Base-by-base conservation (phyloP, 2,113 vertebrate genomes). In the Bujurquina vittata region DNA sequence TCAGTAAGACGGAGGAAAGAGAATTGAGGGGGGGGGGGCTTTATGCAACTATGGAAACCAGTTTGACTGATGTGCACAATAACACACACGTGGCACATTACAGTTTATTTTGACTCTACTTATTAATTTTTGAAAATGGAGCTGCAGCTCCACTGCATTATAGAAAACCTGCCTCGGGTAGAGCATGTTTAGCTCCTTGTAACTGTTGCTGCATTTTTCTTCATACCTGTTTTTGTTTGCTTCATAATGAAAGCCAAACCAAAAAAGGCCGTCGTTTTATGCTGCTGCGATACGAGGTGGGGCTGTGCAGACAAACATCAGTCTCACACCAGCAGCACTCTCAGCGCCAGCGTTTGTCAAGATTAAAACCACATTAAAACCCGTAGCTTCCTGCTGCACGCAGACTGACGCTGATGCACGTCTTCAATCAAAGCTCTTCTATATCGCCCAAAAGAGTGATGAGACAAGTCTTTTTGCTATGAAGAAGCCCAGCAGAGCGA, bases 351-450 rank as follows among this genome's bases (percentile, higher is more conserved):
- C 9, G 9, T 52, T 7, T 5, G n/a, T 37, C 10, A 11, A 77
- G 62, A 40, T 43, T 59, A 23, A 80, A 87, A 65, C 78, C 75
- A 31, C 61, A 23, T 46, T 14, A 52, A 69, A 69, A 9, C 37
- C 33, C 1, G 9, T 7, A 26, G 35, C 57, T 88, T 86, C 81
- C 90, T 86, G 79, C 37, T 75, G 33, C 55, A 65, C 15, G 33
- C 22, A 37, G 33, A 84, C 20, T 8, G 43, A 43, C 17, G 58
- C 10, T 4, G 73, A 73, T n/a, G 5, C 33, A 4, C 12, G 23
- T 77, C 74, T 22, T 75, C 59, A 84, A 69, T 87, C 20, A 77
- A 61, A 84, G 29, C 63, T 62, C 43, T 75, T 60, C 54, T 72
- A 0, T 4, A 18, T 18, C 11, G 7, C 55, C 62, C 46, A n/a